Conservation (phyloP, 2,888 invertebrate species). For the Pediacus dermestoides region DNA sequence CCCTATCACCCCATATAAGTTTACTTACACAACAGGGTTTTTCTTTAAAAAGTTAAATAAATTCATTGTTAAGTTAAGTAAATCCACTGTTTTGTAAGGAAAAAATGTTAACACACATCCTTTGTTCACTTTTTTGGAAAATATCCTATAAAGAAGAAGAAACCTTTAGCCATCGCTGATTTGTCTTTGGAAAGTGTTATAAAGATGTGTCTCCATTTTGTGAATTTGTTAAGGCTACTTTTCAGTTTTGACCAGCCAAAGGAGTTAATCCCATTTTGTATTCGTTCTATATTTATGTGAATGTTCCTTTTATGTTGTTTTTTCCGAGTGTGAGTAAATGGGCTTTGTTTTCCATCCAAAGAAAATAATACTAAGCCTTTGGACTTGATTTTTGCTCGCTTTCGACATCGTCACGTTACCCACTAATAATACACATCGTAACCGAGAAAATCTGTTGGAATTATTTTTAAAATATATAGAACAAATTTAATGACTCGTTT, state of each 20-base stretch:
- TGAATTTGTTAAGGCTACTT: slow-evolving; percentile 28
- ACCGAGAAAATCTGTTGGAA: slow-evolving; percentile 5
- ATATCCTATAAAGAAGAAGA: slow-evolving; percentile 16
- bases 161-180: slow-evolving; percentile 25
- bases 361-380: slow-evolving; percentile 1
- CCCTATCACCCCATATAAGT: too few relatives aligned
- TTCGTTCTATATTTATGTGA: slow-evolving; percentile 26
- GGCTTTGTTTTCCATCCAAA: slow-evolving; percentile 14
- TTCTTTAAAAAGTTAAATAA: too few relatives aligned
- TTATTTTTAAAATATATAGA: slow-evolving; percentile 5
- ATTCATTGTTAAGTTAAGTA: too few relatives aligned
- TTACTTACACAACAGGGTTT: too few relatives aligned
- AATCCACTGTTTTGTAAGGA: too few relatives aligned
- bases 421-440: slow-evolving; percentile 3
- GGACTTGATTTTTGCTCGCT: too few relatives aligned
- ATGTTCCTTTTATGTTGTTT: slow-evolving; percentile 22
- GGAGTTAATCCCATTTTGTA: slow-evolving; percentile 31
- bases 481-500: slow-evolving; percentile 6
- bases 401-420: too few relatives aligned
- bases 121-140: not conserved
- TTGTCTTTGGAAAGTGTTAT: slow-evolving; percentile 29
- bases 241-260: slow-evolving; percentile 37
- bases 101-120: slow-evolving; percentile 1
- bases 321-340: slow-evolving; percentile 25
- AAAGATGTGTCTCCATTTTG: slow-evolving; percentile 44